Evolutionary conservation across 2,797 vertebrate genomes (phyloP).

Genomic region (Hippoglossus hippoglossus): DNA sequence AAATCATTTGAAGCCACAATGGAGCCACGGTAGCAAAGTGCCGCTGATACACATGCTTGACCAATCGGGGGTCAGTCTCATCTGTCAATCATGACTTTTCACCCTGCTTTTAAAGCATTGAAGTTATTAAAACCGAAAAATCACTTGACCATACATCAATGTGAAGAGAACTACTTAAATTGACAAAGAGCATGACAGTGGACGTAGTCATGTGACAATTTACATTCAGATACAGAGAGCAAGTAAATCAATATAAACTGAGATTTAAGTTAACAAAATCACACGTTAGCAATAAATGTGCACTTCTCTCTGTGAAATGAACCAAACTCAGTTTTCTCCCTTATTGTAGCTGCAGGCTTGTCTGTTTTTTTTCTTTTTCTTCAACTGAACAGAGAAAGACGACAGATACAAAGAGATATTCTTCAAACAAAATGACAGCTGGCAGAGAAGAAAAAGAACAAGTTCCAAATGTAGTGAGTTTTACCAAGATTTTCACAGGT

Average conservation of each 20-base stretch:
- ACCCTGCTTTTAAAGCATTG: too few relatives aligned
- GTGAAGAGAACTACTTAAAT: too few relatives aligned
- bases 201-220: neutral
- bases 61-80: too few relatives aligned
- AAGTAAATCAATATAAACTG: neutral
- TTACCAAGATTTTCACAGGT: slow-evolving; percentile 16
- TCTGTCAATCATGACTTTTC: too few relatives aligned
- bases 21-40: too few relatives aligned
- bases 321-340: slow-evolving; percentile 13
- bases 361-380: slow-evolving; percentile 2
- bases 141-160: too few relatives aligned
- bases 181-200: neutral
- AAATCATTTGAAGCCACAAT: too few relatives aligned
- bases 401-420: slow-evolving; percentile 18
- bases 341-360: slow-evolving; percentile 22
- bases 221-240: neutral
- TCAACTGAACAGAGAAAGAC: slow-evolving; percentile 12
- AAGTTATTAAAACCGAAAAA: too few relatives aligned
- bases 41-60: too few relatives aligned
- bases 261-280: neutral
- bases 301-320: slow-evolving; percentile 5
- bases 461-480: slow-evolving; percentile 6
- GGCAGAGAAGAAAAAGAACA: slow-evolving; percentile 12
- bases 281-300: slow-evolving; percentile 7
- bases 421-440: slow-evolving; percentile 42